Evolutionary conservation across 1,140 invertebrate genomes (phyloP), one percentile per base, ranked within the genome.

Genomic region (roundworm (Caenorhabditis elegans)): DNA sequence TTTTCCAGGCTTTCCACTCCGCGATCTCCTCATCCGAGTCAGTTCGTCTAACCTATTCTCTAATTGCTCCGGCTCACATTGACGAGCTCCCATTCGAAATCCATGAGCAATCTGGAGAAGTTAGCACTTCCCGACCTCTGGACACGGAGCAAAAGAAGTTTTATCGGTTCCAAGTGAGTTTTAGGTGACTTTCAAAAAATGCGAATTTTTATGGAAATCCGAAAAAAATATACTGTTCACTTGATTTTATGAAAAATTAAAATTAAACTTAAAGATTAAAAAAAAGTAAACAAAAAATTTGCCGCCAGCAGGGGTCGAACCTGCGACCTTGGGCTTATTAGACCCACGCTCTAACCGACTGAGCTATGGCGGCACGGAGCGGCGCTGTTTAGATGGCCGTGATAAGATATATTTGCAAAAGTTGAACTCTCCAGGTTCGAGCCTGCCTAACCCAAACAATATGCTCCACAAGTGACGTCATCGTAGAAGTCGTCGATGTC

Each of bases 291-390:
- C 60, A 78, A 78, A 78, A 48, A 31, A 17, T 78, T 84, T 84
- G 83, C 83, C 83, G 83, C 83, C 82, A 84, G 81, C 81, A 83
- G 83, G 83, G 82, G 81, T 84, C 83, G 83, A 84, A 84, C 83
- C 83, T 84, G 82, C 83, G 83, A 84, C 81, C 83, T 84, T 84
- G 83, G 83, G 83, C 81, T 84, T 84, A 83, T 84, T 83, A 84
- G 82, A 84, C 82, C 82, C 82, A 84, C 82, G 82, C 82, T 84
- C 82, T 84, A 84, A 84, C 82, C 82, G 82, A 84, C 83, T 84
- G 83, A 84, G 83, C 83, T 84, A 84, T 83, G 81, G 81, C 81
- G 83, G 83, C 82, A n/a, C n/a, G n/a, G n/a, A 0, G 28, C 8
- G 24, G 31, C 0, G 0, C 0, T 3, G 55, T 2, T 15, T 3